phyloP scores from a whole-genome alignment of 1,140 invertebrate genomes.

The Apis dorsata region DNA sequence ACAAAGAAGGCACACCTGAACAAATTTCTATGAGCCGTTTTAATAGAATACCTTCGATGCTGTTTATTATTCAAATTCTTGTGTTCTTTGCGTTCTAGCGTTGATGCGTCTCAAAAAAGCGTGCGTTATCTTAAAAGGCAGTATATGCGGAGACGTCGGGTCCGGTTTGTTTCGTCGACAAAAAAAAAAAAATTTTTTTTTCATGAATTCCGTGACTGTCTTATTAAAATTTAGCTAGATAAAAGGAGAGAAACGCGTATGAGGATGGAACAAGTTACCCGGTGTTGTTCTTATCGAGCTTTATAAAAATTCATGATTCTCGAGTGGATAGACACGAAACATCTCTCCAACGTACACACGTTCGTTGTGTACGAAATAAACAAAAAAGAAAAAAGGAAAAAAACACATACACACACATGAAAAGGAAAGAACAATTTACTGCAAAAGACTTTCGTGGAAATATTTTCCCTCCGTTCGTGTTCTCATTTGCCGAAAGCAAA shows the following conservation, averaged over 20 bases:
- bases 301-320: slow-evolving; percentile 47
- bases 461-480: background rate
- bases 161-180: no score
- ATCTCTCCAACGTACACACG: background rate
- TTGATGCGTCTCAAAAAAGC: background rate
- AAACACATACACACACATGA: no score
- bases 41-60: slow-evolving; percentile 4
- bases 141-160: background rate
- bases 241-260: slow-evolving; percentile 16
- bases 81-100: no score
- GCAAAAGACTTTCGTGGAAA: background rate
- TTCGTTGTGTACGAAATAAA: background rate
- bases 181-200: slow-evolving; percentile 11
- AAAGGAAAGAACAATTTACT: background rate
- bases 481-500: background rate
- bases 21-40: background rate
- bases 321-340: slow-evolving; percentile 14
- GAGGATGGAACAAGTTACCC: background rate
- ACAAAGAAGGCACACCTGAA: no score
- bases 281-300: slow-evolving; percentile 27
- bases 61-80: slow-evolving; percentile 29
- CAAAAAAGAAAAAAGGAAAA: background rate
- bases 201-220: slow-evolving; percentile 43
- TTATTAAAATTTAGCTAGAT: slow-evolving; percentile 39
- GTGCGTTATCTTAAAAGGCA: slow-evolving; percentile 6